Evolutionary conservation across 1,140 invertebrate species (phyloP).

Genomic region (Lepidurus apus): DNA sequence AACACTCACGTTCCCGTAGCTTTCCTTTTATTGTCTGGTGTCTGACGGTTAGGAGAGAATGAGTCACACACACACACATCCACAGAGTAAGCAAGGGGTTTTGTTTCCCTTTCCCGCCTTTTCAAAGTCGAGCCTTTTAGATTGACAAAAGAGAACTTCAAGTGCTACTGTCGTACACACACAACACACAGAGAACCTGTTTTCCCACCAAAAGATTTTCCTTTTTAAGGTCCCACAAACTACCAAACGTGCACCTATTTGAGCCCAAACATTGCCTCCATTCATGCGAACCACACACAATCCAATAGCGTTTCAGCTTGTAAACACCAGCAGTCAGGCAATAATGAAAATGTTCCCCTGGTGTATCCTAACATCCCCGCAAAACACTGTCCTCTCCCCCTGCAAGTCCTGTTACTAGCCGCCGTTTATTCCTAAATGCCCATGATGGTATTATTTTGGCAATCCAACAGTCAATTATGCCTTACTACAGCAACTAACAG

Average conservation of each 20-base stretch:
- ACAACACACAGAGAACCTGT: background rate
- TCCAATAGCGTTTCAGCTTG: too few relatives aligned
- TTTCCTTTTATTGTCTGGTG: constrained; percentile 8
- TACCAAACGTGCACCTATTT: background rate
- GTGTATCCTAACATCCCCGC: too few relatives aligned
- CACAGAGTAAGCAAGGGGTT: background rate
- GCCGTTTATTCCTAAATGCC: too few relatives aligned
- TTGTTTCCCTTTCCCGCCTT: constrained; percentile 11
- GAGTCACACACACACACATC: constrained; percentile 21
- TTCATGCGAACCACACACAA: background rate
- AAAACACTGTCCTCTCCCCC: too few relatives aligned
- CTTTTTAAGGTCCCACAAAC: background rate
- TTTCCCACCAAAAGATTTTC: background rate
- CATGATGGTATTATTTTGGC: too few relatives aligned
- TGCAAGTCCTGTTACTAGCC: too few relatives aligned
- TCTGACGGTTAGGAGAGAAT: constrained; percentile 22
- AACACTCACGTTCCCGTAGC: background rate
- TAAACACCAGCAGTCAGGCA: too few relatives aligned
- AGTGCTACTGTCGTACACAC: constrained; percentile 16
- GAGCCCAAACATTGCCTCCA: background rate
- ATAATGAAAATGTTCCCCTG: too few relatives aligned
- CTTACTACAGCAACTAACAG: too few relatives aligned
- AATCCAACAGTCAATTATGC: too few relatives aligned
- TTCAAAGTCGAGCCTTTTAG: constrained; percentile 4
- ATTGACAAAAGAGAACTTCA: constrained; percentile 22